Evolutionary conservation across 2,888 invertebrate genomes (phyloP), one percentile per base, ranked within the genome.

Genomic region (Pandemis cinnamomeana): DNA sequence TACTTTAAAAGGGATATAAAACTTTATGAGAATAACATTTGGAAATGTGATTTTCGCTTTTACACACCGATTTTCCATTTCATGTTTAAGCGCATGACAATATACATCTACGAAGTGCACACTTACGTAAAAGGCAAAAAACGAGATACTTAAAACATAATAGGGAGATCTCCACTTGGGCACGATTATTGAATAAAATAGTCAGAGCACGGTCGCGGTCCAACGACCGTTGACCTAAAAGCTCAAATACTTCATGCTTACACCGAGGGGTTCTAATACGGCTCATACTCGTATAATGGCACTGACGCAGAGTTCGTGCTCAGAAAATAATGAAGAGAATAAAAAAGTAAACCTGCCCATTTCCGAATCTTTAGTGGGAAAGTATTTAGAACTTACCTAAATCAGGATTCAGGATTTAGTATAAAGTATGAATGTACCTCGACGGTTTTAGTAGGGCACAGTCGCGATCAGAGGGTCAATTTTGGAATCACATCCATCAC

Each of bases 241-340:
- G 48, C 72, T 73, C 55, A 58, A 73, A 73, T 73, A 64, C 67
- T 72, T 67, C 71, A 72, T 72, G 53, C 72, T 73, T 69, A 69
- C 68, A 58, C 42, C 60, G 58, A 51, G 58, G 62, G 64, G 58
- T 64, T 73, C 72, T 69, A 73, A 64, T 69, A 73, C 69, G 72
- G 55, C 58, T 58, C 72, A 69, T 64, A 69, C 58, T 58, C 72
- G 64, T 64, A 46, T 69, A 72, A 69, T 44, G 68, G 64, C 48
- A 69, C 72, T 69, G 64, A 69, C 72, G 63, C 69, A 69, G 64
- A 73, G 63, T 72, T 69, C 68, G 63, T 55, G 53, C 63, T 27
- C 20, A 48, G 64, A 64, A 64, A 69, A 64, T 44, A 69, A 72
- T 69, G 69, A 63, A 51, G n/a, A 13, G 36, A 64, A 63, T 42